Evolutionary conservation across 2,797 vertebrate genomes (phyloP), one percentile per base, ranked within the genome.

Genomic region (Sebastiscus tertius): DNA sequence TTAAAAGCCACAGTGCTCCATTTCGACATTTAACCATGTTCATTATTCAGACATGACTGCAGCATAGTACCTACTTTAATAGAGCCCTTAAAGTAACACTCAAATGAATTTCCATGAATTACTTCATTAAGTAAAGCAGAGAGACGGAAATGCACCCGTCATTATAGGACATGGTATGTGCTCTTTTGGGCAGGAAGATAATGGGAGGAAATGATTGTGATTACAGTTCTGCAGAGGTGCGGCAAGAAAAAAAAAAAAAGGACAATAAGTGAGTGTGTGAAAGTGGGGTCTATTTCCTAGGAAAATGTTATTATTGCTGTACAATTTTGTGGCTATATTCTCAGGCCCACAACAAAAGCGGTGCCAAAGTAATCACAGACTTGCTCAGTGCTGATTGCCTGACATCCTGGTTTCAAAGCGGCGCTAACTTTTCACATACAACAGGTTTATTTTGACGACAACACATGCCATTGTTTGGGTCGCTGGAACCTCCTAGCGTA

Each of bases 191-290:
- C 78, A 80, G 84, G 88, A 89, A 92, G 83, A 95, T 94, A 94
- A 95, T 93, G 88, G 83, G 81, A 87, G 92, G 93, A 95, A 94
- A 92, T 93, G 24, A 80, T 90, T 5, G 46, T 88, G 88, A 94
- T 94, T 93, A 90, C 64, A 83, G 85, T 56, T 70, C 77, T 80
- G 81, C 85, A 79, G 81, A 87, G 82, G 77, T 89, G 83, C 6
- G 27, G 54, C 59, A 24, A 58, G 36, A 22, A 72, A 69, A 42
- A 42, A 39, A n/a, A 77, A n/a, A 59, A 81, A 73, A 36, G n/a
- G 42, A 72, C 46, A 77, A 81, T 66, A 76, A 90, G 22, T 9
- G 64, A 84, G 75, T 80, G 80, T 84, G 88, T 84, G 80, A 88
- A 89, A 89, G 65, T 67, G 72, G 59, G 59, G 65, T 64, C 88